phyloP scores from a whole-genome alignment of 2,797 vertebrate genomes.

The Gadopsis marmoratus region DNA sequence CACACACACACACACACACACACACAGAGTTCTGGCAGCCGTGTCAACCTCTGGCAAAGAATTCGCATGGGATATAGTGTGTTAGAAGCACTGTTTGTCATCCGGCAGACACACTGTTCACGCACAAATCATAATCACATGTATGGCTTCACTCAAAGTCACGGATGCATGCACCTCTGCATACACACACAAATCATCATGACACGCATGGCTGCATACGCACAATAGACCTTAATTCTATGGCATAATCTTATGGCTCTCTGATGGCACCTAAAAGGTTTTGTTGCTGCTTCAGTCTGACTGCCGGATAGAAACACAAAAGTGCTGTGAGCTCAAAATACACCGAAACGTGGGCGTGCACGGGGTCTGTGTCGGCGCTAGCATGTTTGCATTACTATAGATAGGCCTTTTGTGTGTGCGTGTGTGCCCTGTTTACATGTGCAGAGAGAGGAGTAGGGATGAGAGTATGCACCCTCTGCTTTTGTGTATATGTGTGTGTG shows the following conservation, averaged over 20 bases:
- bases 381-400: not conserved
- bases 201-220: not conserved
- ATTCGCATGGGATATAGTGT: constrained; percentile 27
- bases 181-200: not conserved
- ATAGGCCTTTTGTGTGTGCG: not conserved
- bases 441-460: not conserved
- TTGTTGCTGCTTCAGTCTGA: constrained; percentile 5
- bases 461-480: constrained; percentile 15
- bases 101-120: constrained; percentile 14
- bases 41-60: constrained; percentile 49
- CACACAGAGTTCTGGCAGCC: constrained; percentile 33
- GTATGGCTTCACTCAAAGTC: constrained; percentile 28
- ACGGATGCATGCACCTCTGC: constrained; percentile 18
- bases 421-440: constrained; percentile 1
- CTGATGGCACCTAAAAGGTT: constrained; percentile 25
- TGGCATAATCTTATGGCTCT: constrained; percentile 24
- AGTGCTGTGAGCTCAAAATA: constrained; percentile 3
- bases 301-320: constrained; percentile 1
- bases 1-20: constrained; percentile 25
- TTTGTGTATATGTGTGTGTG: constrained; percentile 25
- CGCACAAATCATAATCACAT: constrained; percentile 45
- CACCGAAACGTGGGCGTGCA: not conserved
- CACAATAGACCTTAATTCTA: constrained; percentile 11
- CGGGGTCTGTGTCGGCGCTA: not conserved
- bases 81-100: constrained; percentile 37